Percentiles rank a stretch among this genome's conserved stretches.
Conservation (phyloP, 2,113 vertebrate species). For the Neodon shergylaensis region DNA sequence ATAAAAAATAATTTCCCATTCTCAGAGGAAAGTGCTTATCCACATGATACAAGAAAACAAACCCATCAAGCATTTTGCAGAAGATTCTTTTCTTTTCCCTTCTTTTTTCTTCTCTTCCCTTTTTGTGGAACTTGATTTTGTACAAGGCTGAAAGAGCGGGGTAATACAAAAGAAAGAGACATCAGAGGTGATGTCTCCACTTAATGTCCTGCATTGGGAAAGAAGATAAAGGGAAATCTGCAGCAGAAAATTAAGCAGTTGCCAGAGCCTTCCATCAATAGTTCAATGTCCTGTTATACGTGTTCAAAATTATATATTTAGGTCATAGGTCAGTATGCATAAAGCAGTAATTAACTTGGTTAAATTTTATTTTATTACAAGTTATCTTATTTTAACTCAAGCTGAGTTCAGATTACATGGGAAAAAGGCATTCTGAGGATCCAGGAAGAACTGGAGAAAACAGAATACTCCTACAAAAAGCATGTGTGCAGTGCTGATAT, state of each 20-base stretch:
- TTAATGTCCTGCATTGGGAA: background rate
- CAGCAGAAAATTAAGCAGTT: conserved; percentile 11
- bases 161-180: background rate
- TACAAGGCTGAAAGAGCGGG: background rate
- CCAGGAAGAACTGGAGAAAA: background rate
- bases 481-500: background rate
- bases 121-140: conserved; percentile 28
- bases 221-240: background rate
- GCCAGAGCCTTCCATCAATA: background rate
- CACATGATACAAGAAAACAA: conserved; percentile 43
- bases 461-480: background rate
- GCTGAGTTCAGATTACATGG: background rate
- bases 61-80: background rate
- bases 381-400: conserved; percentile 29
- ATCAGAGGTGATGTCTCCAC: background rate
- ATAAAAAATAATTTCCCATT: conserved; percentile 34
- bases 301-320: background rate
- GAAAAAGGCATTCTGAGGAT: background rate
- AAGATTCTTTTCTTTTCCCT: background rate
- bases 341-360: background rate
- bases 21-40: conserved; percentile 29
- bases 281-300: background rate
- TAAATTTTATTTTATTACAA: background rate
- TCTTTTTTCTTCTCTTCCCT: background rate
- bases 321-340: background rate